Conservation (phyloP, 2,888 invertebrate species). For the Perdita meconis region DNA sequence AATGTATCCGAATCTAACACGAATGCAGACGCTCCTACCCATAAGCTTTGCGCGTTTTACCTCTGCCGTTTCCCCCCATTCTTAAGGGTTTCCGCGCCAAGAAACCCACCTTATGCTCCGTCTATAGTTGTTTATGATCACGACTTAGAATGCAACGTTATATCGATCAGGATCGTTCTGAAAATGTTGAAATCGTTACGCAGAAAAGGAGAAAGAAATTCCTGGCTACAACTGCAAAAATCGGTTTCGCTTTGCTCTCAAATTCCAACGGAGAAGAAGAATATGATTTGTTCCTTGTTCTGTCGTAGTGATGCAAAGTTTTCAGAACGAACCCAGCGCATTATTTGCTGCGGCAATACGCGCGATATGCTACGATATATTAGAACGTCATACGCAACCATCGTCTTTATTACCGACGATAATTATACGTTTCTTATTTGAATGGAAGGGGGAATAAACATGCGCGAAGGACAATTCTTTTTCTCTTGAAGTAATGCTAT, state of each 20-base stretch:
- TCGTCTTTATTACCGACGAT: conserved; percentile 36
- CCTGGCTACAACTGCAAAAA: neutral
- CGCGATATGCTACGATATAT: conserved; percentile 47
- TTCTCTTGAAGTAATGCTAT: conserved; percentile 42
- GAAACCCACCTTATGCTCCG: too few relatives aligned
- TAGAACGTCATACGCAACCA: conserved; percentile 62
- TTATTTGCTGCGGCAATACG: conserved; percentile 26
- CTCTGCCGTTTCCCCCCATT: too few relatives aligned
- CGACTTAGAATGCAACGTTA: conserved; percentile 16
- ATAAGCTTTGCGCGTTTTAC: too few relatives aligned
- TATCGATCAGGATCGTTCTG: conserved; percentile 18
- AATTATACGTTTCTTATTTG: conserved; percentile 45
- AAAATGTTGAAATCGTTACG: conserved; percentile 14
- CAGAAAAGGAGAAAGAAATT: neutral
- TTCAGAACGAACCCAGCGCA: conserved; percentile 11
- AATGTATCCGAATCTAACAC: too few relatives aligned
- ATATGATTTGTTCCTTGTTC: conserved; percentile 1
- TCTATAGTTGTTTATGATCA: too few relatives aligned
- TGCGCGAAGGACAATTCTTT: conserved; percentile 55
- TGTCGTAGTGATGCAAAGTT: conserved; percentile 4
- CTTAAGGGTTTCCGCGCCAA: too few relatives aligned
- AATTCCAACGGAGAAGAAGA: neutral
- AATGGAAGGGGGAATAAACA: conserved; percentile 52
- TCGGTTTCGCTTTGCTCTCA: neutral
- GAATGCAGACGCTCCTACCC: too few relatives aligned